Base-by-base conservation (phyloP, 1,140 invertebrate genomes). In the Gonioctena quinquepunctata region DNA sequence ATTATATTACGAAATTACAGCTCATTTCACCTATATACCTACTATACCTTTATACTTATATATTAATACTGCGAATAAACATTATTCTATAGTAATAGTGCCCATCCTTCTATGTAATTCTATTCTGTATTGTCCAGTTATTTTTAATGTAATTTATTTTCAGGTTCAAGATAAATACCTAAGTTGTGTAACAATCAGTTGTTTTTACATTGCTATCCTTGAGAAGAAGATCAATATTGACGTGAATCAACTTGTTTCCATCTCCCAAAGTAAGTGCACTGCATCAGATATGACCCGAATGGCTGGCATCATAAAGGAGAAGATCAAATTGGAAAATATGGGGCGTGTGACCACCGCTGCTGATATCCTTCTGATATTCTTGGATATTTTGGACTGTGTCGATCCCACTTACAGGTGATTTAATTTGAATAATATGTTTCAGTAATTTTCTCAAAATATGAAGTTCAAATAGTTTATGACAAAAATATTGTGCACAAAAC, bases 271-370 rank as follows among this genome's bases (percentile, higher is more conserved):
- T 23, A 77, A 73, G 49, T 77, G 75, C 69, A 64, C 70, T 13
- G 68, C 73, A 22, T 69, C 66, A 49, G 75, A 77, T 65, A 65
- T 77, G 68, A 62, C 71, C 25, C 73, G 75, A 8, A 77, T 77
- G 75, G 69, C 72, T 67, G 73, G 72, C 16, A 77, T 77, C 48
- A 68, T 77, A n/a, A 67, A 68, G 22, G 56, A 73, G 25, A 77
- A 77, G 64, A 62, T 77, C 54, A 48, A 50, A 26, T 26, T 19
- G 22, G 71, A 25, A 68, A 42, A 42, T 42, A 63, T 56, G 70
- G 70, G 11, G 16, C 68, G 18, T 75, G 56, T 26, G 70, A 57
- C 48, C 8, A 61, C 57, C 11, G 21, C 3, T 16, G 57, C 57
- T 21, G 57, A 61, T 25, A 27, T 61, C 18, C 27, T 61, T 2